Base-by-base conservation (phyloP, 2,797 vertebrate genomes). In the Melanotaenia trifasciata region DNA sequence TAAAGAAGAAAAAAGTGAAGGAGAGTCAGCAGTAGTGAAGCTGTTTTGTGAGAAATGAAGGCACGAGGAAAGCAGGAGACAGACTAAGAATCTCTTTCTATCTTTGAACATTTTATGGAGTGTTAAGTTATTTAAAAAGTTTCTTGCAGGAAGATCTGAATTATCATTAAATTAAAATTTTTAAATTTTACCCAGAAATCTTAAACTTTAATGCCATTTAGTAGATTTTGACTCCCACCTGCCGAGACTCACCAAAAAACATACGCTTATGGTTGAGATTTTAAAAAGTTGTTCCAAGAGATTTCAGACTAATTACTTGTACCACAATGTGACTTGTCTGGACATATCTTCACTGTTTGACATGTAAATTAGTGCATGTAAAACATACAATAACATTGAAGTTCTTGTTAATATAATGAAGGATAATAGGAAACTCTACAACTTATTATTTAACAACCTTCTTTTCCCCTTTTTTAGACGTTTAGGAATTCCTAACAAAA, bases 141-240 rank as follows among this genome's bases (percentile, higher is more conserved):
- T 0, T 53, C 51, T 24, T 53, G 51, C 20, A 24, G 51, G 51
- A 13, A 24, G 22, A 53, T 53, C 3, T 26, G 12, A 1, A 53
- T 24, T 53, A 53, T 11, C 12, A 24, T 13, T 53, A 16, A 16
- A 28, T 45, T 40, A 43, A 13, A 26, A 4, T 26, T 26, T 30
- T 30, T 1, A 40, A 40, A 40, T 24, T 3, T 12, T 10, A 4
- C 58, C 26, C 10, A 36, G 58, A 64, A 43, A 14, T 51, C 35
- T 30, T 64, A 16, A 64, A 74, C 58, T 61, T 70, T n/a, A 12
- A 24, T 51, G 20, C 28, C 40, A 33, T 67, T 67, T 30, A 20
- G 70, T 36, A 72, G 16, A 74, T 35, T 58, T 26, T 24, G 53
- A 74, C 51, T 54, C 64, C 63, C 33, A 62, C 28, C n/a, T 24